Conservation (phyloP, 2,113 vertebrate genomes). For the Daubentonia madagascariensis region DNA sequence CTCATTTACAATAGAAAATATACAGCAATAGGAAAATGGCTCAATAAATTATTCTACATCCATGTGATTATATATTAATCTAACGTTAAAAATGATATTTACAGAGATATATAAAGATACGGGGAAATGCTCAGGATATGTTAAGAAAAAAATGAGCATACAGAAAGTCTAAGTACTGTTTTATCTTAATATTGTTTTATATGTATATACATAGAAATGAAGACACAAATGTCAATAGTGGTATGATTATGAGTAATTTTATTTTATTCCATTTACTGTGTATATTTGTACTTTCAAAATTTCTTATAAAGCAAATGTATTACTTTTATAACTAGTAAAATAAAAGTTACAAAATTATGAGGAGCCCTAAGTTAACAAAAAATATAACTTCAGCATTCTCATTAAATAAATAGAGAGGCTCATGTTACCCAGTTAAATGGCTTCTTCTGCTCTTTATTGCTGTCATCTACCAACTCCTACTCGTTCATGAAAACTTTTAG, state of each 20-base stretch:
- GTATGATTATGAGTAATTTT: not conserved
- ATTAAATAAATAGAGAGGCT: not conserved
- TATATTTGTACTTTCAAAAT: conserved; percentile 12
- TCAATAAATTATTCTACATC: not conserved
- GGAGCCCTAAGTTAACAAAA: not conserved
- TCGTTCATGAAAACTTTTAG: not conserved
- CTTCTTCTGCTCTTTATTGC: not conserved
- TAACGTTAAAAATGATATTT: not conserved
- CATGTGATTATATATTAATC: not conserved
- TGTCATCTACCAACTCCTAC: not conserved
- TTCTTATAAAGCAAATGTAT: not conserved
- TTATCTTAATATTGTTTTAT: not conserved
- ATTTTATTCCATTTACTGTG: conserved; percentile 4
- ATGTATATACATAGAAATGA: not conserved
- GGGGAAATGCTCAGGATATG: not conserved
- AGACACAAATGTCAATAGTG: not conserved
- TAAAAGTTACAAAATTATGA: not conserved
- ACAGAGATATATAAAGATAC: not conserved
- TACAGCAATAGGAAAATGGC: not conserved
- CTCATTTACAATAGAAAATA: not conserved
- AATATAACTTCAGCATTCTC: not conserved
- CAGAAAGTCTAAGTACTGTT: not conserved
- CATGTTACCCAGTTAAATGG: not conserved
- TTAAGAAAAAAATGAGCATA: not conserved
- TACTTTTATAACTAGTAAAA: not conserved